phyloP scores from a whole-genome alignment of 2,888 invertebrate species.

The Drosophila algonquin region DNA sequence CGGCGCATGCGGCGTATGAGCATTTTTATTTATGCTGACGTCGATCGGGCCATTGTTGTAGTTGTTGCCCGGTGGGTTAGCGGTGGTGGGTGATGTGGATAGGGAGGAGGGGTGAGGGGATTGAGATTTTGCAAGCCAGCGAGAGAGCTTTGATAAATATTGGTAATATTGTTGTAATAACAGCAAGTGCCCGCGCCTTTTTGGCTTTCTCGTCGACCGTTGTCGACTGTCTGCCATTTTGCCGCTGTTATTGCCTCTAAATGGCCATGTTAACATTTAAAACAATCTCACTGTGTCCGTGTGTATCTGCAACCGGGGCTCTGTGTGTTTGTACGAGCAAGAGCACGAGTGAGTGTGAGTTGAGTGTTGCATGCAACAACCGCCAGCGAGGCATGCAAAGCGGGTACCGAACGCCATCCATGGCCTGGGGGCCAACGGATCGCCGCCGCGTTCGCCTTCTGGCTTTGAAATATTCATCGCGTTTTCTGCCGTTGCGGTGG shows the following conservation, averaged over 20 bases:
- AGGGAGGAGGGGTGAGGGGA: background rate
- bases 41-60: slow-evolving; percentile 65
- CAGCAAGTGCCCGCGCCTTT: slow-evolving; percentile 76
- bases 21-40: slow-evolving; percentile 73
- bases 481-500: background rate
- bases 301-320: slow-evolving; percentile 43
- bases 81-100: background rate
- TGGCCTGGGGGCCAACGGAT: slow-evolving; percentile 47
- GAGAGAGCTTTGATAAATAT: slow-evolving; percentile 67
- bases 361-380: slow-evolving; percentile 71
- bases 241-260: slow-evolving; percentile 80
- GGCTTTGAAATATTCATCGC: slow-evolving; percentile 52
- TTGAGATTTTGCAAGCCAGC: slow-evolving; percentile 48
- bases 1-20: slow-evolving; percentile 64
- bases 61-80: slow-evolving; percentile 17
- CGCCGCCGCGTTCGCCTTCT: slow-evolving; percentile 42
- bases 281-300: slow-evolving; percentile 73
- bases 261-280: slow-evolving; percentile 80
- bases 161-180: slow-evolving; percentile 78
- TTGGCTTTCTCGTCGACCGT: slow-evolving; percentile 58
- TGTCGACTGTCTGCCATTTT: slow-evolving; percentile 70
- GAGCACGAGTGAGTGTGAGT: slow-evolving; percentile 16
- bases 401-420: slow-evolving; percentile 39
- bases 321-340: slow-evolving; percentile 6
- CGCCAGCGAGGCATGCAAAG: slow-evolving; percentile 36